These are phyloP conservation scores for Antheraea yamamai DNA, from an alignment of 2,888 invertebrate species.

Conservation along the genomic window DNA sequence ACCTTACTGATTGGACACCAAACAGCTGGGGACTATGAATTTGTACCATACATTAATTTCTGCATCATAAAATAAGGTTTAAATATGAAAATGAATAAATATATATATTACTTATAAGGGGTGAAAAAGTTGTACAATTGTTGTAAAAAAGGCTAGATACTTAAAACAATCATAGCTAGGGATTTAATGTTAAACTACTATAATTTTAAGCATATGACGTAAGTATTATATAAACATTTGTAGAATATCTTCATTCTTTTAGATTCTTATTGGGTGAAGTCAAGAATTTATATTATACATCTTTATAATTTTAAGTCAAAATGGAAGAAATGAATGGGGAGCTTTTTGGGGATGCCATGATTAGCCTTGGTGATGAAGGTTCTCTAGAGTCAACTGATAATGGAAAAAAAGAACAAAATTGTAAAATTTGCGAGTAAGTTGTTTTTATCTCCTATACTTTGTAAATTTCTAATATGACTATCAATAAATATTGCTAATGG, in stretches of 20 bases:
- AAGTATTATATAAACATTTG: slow-evolving; percentile 12
- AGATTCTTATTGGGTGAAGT: slow-evolving; percentile 72
- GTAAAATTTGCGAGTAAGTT: slow-evolving; percentile 85
- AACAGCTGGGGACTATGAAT: no score
- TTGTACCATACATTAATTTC: no score
- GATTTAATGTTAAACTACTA: no score
- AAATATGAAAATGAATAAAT: no score
- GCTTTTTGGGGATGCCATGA: slow-evolving; percentile 75
- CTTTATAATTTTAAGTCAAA: slow-evolving; percentile 76
- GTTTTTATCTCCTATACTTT: slow-evolving; percentile 2
- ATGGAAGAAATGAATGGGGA: slow-evolving; percentile 84
- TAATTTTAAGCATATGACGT: no score
- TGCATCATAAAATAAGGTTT: no score
- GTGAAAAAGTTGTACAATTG: no score
- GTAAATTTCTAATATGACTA: slow-evolving; percentile 3
- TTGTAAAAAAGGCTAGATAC: no score
- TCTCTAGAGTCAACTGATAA: slow-evolving; percentile 75
- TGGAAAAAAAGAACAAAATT: slow-evolving; percentile 83
- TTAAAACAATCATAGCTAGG: no score
- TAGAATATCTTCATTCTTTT: slow-evolving; percentile 39
- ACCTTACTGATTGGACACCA: no score
- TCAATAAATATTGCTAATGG: background rate
- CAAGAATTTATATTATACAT: slow-evolving; percentile 71
- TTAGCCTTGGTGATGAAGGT: slow-evolving; percentile 76
- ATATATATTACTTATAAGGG: no score